Percentiles rank a stretch among this genome's conserved stretches.
phyloP scores from a whole-genome alignment of 2,113 vertebrate genomes.

The Choloepus hoffmanni region DNA sequence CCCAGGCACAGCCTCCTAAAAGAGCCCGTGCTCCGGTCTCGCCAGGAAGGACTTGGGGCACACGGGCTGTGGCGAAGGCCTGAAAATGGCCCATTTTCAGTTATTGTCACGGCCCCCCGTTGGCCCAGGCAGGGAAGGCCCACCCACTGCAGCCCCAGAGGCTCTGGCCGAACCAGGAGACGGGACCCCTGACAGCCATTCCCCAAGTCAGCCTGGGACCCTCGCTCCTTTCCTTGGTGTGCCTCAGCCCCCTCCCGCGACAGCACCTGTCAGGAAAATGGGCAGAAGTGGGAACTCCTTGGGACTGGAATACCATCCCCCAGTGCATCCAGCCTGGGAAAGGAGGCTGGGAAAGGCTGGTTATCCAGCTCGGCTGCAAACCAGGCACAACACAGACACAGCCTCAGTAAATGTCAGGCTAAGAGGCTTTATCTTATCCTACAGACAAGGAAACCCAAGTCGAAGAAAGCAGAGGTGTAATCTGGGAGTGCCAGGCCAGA shows the following conservation, averaged over 20 bases:
- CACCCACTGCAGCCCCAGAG: background rate
- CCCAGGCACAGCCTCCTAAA: background rate
- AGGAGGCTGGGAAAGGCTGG: background rate
- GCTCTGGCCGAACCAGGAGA: background rate
- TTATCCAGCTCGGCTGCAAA: background rate
- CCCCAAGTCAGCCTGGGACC: background rate
- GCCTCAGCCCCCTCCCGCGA: background rate
- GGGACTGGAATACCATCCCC: no score
- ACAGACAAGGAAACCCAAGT: background rate
- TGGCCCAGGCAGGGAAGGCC: background rate
- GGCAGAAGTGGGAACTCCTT: no score
- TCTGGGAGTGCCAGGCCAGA: background rate
- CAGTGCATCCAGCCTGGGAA: background rate
- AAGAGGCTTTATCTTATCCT: background rate
- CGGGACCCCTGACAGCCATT: background rate
- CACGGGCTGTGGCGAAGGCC: no score
- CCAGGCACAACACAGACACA: background rate
- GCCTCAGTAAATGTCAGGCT: accelerated
- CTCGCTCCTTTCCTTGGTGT: no score
- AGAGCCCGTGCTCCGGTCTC: background rate
- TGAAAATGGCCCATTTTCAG: accelerated
- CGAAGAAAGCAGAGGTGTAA: no score
- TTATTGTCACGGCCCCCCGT: background rate
- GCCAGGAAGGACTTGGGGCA: background rate
- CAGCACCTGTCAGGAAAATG: background rate